Evolutionary conservation across 2,888 invertebrate genomes (phyloP), one percentile per base, ranked within the genome.

Genomic region (Stenodema calcarata): DNA sequence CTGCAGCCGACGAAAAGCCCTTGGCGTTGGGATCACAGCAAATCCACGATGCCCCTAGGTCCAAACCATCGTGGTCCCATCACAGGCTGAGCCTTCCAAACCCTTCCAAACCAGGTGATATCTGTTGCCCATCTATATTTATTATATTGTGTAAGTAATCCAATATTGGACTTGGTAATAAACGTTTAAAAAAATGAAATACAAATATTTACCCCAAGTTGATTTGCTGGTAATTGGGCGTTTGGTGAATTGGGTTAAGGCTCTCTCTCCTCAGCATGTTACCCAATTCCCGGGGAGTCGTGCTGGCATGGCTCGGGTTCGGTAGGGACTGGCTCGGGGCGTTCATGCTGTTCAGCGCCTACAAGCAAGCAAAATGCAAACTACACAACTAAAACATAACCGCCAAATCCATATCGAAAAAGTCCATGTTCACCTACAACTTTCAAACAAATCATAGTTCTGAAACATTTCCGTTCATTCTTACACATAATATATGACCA

Each of bases 291-390:
- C 89, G 80, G 3, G 89, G 89, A 28, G 89, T 89, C 35, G 88
- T 88, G 28, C 88, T 89, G 12, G 80, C 76, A 18, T 87, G 87
- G 75, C 85, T 86, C n/a, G 79, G 44, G 11, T 88, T 28, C 23
- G 87, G 84, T n/a, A 87, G 80, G 28, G 84, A 47, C 27, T 86
- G 82, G 11, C 87, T 86, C 23, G 89, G 88, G 70, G 88, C 87
- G 78, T 96, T 95, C 93, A 98, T 94, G 90, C 95, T 96, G 90
- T 94, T 95, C 89, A 97, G 92, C 35, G 96, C 96, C 95, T 96
- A 91, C 16, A 87, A 86, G 84, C 84, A 84, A 73, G 84, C 84
- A 78, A 82, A 82, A 82, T 82, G 82, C 82, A 82, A 82, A 42
- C 78, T 70, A 73, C n/a, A 88, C 82, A 88, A 88, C 76, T 54